phyloP scores from a whole-genome alignment of 2,888 invertebrate genomes.

The Holacanthella duospinosa region DNA sequence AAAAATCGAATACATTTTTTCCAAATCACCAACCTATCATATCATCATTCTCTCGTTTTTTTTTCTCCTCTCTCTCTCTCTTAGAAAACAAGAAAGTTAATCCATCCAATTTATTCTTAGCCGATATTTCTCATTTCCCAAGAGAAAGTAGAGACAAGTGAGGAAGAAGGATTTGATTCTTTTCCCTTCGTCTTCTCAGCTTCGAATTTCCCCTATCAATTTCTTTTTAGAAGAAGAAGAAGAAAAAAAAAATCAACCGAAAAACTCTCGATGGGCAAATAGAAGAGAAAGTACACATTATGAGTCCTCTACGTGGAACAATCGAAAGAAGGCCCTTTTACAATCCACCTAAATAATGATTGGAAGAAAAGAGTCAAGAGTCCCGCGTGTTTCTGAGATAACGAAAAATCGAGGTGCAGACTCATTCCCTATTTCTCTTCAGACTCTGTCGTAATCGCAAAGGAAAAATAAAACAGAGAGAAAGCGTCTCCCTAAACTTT shows the following conservation, averaged over 20 bases:
- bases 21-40: not conserved
- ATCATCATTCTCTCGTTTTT: not conserved
- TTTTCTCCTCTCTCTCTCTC: not conserved
- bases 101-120: conserved; percentile 6
- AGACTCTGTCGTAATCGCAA: not conserved
- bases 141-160: not conserved
- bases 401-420: not conserved
- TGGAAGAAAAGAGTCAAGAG: not conserved
- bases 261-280: not conserved
- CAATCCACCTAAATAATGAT: not conserved
- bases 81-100: not conserved
- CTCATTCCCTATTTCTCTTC: not conserved
- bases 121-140: not conserved
- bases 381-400: not conserved
- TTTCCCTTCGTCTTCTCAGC: no score
- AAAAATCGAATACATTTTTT: not conserved
- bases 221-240: no score
- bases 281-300: not conserved
- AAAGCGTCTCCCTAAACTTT: no score
- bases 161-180: conserved; percentile 1
- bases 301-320: not conserved
- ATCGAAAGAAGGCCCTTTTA: not conserved
- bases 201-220: not conserved
- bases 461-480: no score
- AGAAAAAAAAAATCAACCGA: not conserved